Conservation (phyloP, 2,113 vertebrate species). For the Macquaria australasica region DNA sequence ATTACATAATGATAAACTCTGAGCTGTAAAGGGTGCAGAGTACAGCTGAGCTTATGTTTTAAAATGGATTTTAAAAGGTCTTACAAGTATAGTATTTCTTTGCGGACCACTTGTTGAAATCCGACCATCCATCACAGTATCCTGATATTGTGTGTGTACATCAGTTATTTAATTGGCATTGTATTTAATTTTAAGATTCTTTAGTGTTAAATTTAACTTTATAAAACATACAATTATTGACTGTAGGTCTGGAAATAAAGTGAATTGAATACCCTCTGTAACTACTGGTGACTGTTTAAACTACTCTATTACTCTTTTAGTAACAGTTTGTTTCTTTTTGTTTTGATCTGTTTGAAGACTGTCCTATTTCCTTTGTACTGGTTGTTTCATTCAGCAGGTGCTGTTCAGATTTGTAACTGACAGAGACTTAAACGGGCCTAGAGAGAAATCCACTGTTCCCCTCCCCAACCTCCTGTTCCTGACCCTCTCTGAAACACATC, state of each 20-base stretch:
- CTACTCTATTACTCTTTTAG: background rate
- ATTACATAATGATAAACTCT: background rate
- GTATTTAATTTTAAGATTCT: background rate
- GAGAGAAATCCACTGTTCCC: conserved; percentile 39
- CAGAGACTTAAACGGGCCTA: conserved; percentile 45
- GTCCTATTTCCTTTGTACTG: background rate
- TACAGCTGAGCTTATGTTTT: background rate
- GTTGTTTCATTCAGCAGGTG: conserved; percentile 54
- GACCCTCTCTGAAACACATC: conserved; percentile 53
- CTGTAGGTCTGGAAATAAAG: background rate
- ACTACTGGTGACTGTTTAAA: background rate
- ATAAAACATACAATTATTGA: background rate
- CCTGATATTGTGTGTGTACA: background rate
- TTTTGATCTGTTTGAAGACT: background rate
- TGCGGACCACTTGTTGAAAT: background rate
- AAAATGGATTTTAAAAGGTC: background rate
- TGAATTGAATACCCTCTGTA: background rate
- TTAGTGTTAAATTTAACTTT: background rate
- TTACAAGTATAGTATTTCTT: background rate
- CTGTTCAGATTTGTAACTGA: conserved; percentile 36
- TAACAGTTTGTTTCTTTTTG: background rate
- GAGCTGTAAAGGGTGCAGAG: background rate
- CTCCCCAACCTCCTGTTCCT: conserved; percentile 49
- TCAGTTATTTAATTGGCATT: background rate
- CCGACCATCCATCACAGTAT: background rate